phyloP scores from a whole-genome alignment of 1,140 invertebrate genomes.

The Riptortus pedestris region DNA sequence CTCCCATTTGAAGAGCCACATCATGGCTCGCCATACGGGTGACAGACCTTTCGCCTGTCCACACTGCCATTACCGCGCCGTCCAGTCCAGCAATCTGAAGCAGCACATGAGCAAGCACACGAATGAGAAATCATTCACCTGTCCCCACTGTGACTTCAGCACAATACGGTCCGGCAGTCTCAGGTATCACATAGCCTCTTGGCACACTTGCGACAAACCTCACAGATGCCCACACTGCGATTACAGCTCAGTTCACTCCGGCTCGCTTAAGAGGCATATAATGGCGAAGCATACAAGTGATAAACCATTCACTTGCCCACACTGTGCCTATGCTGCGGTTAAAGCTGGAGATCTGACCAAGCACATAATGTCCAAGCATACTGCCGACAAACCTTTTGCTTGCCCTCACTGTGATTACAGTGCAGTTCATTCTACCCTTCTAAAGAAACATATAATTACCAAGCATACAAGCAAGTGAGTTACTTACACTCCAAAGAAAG shows the following conservation, averaged over 20 bases:
- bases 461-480: too few relatives aligned
- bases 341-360: background rate
- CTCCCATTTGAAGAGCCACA: too few relatives aligned
- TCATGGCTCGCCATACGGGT: too few relatives aligned
- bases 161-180: too few relatives aligned
- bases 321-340: background rate
- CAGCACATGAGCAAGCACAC: too few relatives aligned
- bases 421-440: background rate
- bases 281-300: background rate
- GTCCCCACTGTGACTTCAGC: background rate
- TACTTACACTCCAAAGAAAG: too few relatives aligned
- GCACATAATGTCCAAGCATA: background rate
- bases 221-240: background rate
- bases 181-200: too few relatives aligned
- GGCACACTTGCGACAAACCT: too few relatives aligned
- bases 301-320: background rate
- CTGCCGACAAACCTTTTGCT: background rate
- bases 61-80: too few relatives aligned
- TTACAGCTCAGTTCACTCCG: background rate
- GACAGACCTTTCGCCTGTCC: too few relatives aligned
- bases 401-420: conserved; percentile 4
- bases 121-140: background rate
- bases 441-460: background rate
- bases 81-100: too few relatives aligned
- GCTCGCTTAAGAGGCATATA: background rate